Percentiles rank a stretch among this genome's conserved stretches.
phyloP scores from a whole-genome alignment of 1,140 invertebrate genomes.

The Drosophila trapezifrons region DNA sequence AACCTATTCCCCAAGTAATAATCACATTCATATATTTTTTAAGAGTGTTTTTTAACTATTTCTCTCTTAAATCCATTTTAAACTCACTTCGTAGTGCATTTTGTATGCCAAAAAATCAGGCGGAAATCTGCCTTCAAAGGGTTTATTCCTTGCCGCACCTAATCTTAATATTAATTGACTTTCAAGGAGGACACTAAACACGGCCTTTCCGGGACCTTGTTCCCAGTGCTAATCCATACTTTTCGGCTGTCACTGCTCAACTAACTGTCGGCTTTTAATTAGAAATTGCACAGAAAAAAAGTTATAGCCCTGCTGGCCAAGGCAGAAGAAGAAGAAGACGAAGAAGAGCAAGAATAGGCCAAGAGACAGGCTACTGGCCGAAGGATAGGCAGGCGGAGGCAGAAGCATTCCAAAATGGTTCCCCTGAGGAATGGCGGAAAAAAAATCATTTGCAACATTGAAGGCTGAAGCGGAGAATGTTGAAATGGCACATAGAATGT shows the following conservation, averaged over 20 bases:
- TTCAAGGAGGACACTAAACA: not conserved
- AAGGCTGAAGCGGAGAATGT: slow-evolving; percentile 29
- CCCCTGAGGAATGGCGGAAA: slow-evolving; percentile 50
- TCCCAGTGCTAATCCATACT: slow-evolving; percentile 35
- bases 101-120: too few species aligned
- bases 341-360: slow-evolving; percentile 19
- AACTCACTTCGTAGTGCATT: slow-evolving; percentile 24
- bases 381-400: not conserved
- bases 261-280: slow-evolving; percentile 43
- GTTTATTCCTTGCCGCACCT: not conserved
- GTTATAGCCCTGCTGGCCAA: slow-evolving; percentile 13
- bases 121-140: not conserved
- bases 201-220: not conserved
- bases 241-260: slow-evolving; percentile 40
- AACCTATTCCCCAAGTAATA: too few species aligned
- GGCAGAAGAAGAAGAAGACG: slow-evolving; percentile 1
- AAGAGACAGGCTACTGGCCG: slow-evolving; percentile 10
- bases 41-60: too few species aligned
- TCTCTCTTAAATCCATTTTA: too few species aligned
- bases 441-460: slow-evolving; percentile 76
- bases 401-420: slow-evolving; percentile 52
- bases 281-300: slow-evolving; percentile 43
- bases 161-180: slow-evolving; percentile 29
- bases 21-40: too few species aligned
- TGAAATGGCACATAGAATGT: slow-evolving; percentile 2